Evolutionary conservation across 2,888 invertebrate genomes (phyloP).

Genomic region (Sericinus montela): DNA sequence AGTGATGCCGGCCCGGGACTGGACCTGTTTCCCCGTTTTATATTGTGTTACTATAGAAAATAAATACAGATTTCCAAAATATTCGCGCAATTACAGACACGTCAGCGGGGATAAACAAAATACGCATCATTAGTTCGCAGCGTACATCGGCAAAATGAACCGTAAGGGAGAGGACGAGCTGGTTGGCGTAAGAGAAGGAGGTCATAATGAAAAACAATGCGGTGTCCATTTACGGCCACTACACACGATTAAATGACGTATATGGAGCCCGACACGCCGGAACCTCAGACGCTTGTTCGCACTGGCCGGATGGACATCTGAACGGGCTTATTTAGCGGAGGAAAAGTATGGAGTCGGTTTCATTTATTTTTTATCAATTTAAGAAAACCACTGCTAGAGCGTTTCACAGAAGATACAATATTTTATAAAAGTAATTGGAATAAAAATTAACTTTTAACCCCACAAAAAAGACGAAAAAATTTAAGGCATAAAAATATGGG

Average conservation of each 20-base stretch:
- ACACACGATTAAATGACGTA: conserved; percentile 26
- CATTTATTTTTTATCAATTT: too few relatives aligned
- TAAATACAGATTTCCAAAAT: too few relatives aligned
- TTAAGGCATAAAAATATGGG: too few relatives aligned
- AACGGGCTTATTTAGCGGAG: neutral
- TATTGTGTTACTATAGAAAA: too few relatives aligned
- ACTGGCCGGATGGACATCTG: neutral
- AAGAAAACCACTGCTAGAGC: too few relatives aligned
- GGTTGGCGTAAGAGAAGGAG: neutral
- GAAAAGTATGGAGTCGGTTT: neutral
- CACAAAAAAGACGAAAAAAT: too few relatives aligned
- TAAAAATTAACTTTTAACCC: too few relatives aligned
- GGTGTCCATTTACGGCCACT: conserved; percentile 23
- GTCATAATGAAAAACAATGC: conserved; percentile 21
- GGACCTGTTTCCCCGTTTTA: too few relatives aligned
- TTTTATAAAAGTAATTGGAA: too few relatives aligned
- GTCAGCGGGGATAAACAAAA: neutral
- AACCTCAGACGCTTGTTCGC: conserved; percentile 10
- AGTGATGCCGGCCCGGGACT: too few relatives aligned
- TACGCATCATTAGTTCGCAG: conserved; percentile 3
- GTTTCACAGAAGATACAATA: too few relatives aligned
- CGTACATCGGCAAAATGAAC: conserved; percentile 3
- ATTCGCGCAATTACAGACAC: too few relatives aligned
- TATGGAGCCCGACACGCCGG: conserved; percentile 9
- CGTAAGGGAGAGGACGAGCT: conserved; percentile 7